Percentiles rank a stretch among this genome's conserved stretches.
Conservation (phyloP, 2,797 vertebrate species). For the Nothura maculosa region DNA sequence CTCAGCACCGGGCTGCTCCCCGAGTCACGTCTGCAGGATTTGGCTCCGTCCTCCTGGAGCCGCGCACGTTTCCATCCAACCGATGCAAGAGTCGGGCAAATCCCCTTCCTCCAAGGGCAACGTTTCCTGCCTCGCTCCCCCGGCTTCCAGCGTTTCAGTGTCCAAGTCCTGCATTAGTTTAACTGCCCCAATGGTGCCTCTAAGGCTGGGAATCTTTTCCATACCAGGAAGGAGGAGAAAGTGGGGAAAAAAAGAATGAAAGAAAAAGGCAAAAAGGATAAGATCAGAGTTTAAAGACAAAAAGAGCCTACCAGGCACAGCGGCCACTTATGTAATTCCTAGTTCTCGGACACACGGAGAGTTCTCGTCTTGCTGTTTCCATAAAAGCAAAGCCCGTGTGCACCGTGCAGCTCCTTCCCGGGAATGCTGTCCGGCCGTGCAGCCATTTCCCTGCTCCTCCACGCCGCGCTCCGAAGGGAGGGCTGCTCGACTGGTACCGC, state of each 20-base stretch:
- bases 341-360: background rate
- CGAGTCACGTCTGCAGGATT: fast-evolving
- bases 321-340: conserved; percentile 1
- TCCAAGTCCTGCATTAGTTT: background rate
- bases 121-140: background rate
- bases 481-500: conserved; percentile 9
- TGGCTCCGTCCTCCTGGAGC: fast-evolving
- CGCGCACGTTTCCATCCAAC: fast-evolving
- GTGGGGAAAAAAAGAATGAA: too few relatives aligned
- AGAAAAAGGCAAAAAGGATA: background rate
- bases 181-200: background rate
- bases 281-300: background rate
- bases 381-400: background rate
- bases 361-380: background rate
- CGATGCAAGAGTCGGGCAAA: background rate
- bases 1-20: fast-evolving
- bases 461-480: background rate
- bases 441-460: background rate
- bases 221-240: background rate
- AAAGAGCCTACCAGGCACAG: background rate
- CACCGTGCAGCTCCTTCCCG: background rate
- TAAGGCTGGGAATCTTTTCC: fast-evolving
- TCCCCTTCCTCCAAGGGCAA: background rate
- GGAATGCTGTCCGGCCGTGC: background rate
- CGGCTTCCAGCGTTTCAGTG: background rate